Evolutionary conservation across 1,140 invertebrate species (phyloP).

Genomic region (Aethina tumida): DNA sequence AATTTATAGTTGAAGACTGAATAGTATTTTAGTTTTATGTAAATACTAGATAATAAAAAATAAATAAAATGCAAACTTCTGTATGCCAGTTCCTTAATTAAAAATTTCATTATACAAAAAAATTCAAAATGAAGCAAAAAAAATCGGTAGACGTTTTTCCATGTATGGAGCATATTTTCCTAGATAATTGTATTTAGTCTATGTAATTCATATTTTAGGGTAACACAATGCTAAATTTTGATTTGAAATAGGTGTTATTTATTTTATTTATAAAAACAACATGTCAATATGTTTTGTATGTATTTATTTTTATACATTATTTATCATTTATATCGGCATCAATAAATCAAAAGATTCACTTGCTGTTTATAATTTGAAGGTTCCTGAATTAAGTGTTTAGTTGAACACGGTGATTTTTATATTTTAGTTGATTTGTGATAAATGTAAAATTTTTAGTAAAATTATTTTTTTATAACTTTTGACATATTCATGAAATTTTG

Average conservation of each 20-base stretch:
- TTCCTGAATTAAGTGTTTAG: conserved; percentile 3
- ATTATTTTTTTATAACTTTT: background rate
- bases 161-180: conserved; percentile 3
- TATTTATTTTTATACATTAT: background rate
- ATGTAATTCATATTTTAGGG: conserved; percentile 6
- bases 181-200: conserved; percentile 2
- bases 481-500: background rate
- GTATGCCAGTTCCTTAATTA: too few species aligned
- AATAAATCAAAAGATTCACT: background rate
- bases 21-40: conserved; percentile 12
- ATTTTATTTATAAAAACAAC: background rate
- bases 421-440: conserved; percentile 3
- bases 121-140: too few species aligned
- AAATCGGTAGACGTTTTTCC: conserved; percentile 7
- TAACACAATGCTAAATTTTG: conserved; percentile 9
- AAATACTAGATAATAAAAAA: conserved; percentile 2
- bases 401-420: background rate
- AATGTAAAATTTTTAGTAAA: background rate
- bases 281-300: background rate
- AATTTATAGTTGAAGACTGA: conserved; percentile 17
- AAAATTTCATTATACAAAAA: too few species aligned
- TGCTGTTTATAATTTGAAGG: background rate
- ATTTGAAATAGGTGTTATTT: conserved; percentile 1
- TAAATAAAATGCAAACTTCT: too few species aligned
- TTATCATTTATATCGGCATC: conserved; percentile 3